Evolutionary conservation across 2,888 invertebrate genomes (phyloP), one percentile per base, ranked within the genome.

Genomic region (Andrena fulva): DNA sequence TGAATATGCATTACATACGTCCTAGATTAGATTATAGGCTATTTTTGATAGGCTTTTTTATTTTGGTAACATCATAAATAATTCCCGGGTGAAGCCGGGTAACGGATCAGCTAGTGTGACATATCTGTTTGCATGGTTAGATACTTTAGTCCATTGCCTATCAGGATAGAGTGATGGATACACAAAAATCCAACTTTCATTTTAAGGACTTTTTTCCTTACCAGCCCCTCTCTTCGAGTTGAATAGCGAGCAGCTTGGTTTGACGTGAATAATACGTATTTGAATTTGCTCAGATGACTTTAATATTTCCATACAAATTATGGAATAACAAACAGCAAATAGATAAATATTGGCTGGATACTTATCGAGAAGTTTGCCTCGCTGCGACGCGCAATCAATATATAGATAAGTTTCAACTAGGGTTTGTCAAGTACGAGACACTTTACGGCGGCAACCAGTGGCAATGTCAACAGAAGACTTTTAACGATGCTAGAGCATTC

Each of bases 401-500:
- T n/a, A n/a, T 35, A 7, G n/a, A 50, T 16, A 73, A 29, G 27
- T 24, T n/a, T 56, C 12, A 24, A 4, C 7, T 56, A 67, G 16
- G 48, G 67, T 50, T 50, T 8, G 52, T 2, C 10, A 72, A 77
- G 48, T 20, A 54, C 20, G 27, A 52, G 35, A 76, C 52, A 31
- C 33, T 68, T 68, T 50, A 10, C n/a, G 20, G 5, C 42, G 20
- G 7, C 42, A 7, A 52, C 66, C 20, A 31, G 20, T 54, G 27
- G 10, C 56, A 50, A 60, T 67, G 63, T 42, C 64, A 31, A 60
- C 31, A 31, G n/a, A n/a, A 27, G 24, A 52, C 31, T 42, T 80
- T 76, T 31, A 76, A 29, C 31, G n/a, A 60, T 59, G 42, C 52
- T 20, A 24, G 42, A 59, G 35, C n/a, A 27, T 52, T 33, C 68